A percentile compares a stretch with the other conserved stretches of the same genome.
Conservation (phyloP, 2,888 invertebrate species). For the Prionchulus punctatus region DNA sequence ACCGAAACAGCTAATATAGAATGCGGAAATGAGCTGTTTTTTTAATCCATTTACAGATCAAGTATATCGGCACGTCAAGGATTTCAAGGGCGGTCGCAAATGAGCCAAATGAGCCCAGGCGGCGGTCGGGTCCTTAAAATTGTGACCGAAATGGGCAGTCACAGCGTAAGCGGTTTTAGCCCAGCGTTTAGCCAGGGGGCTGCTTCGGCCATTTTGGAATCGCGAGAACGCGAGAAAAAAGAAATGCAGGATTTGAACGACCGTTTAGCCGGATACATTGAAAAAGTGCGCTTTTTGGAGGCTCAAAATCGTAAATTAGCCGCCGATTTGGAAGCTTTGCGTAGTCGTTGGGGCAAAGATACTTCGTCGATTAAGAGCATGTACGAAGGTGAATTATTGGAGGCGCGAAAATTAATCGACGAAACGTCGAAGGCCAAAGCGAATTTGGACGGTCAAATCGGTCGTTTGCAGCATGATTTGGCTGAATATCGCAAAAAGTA, state of each 20-base stretch:
- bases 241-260: constrained; percentile 42
- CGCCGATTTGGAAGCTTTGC: constrained; percentile 14
- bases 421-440: constrained; percentile 35
- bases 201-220: constrained; percentile 33
- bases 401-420: constrained; percentile 34
- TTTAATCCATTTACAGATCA: constrained; percentile 21
- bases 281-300: constrained; percentile 13
- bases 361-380: constrained; percentile 27
- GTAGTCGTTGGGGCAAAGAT: constrained; percentile 13
- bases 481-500: constrained; percentile 15
- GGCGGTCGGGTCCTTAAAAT: constrained; percentile 28
- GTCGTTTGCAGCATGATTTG: constrained; percentile 32
- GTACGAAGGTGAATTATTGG: constrained; percentile 36
- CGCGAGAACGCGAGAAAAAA: constrained; percentile 39
- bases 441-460: constrained; percentile 31
- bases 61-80: constrained; percentile 22
- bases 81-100: constrained; percentile 14
- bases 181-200: constrained; percentile 27
- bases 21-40: too few relatives aligned
- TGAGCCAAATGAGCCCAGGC: constrained; percentile 5
- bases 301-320: constrained; percentile 16
- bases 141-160: constrained; percentile 25
- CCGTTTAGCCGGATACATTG: constrained; percentile 37
- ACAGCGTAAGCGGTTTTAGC: constrained; percentile 17
- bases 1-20: too few relatives aligned